Conservation (phyloP, 2,888 invertebrate species). For the Allolobophora icterica region DNA sequence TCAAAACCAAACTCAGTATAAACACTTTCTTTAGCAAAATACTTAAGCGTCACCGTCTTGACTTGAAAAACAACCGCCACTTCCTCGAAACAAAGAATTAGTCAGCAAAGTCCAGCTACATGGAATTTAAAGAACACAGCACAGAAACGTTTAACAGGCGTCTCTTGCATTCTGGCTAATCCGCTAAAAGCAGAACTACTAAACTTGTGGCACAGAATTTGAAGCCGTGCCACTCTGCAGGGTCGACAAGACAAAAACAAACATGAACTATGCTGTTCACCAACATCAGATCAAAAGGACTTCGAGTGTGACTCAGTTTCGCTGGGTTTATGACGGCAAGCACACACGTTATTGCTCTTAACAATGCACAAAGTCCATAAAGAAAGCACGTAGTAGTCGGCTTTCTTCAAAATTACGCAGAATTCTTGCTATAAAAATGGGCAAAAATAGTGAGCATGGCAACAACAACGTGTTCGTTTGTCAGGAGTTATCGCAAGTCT, state of each 20-base stretch:
- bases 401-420: neutral
- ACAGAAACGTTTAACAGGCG: neutral
- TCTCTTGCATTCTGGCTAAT: neutral
- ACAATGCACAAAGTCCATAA: neutral
- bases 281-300: constrained; percentile 1
- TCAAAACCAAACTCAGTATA: neutral
- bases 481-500: neutral
- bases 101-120: too few relatives aligned
- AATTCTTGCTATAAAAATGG: neutral
- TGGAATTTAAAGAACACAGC: neutral
- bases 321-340: neutral
- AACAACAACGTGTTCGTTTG: too few relatives aligned
- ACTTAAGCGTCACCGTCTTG: neutral
- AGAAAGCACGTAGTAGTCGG: neutral
- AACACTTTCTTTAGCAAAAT: neutral
- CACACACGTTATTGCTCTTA: neutral
- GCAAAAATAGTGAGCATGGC: neutral
- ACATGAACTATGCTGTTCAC: neutral
- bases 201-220: neutral
- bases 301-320: neutral
- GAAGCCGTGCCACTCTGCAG: neutral
- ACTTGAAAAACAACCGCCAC: neutral
- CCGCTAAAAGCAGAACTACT: neutral
- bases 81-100: neutral
- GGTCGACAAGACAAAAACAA: neutral